Conservation (phyloP, 2,797 vertebrate species). For the Falco novaeseelandiae region DNA sequence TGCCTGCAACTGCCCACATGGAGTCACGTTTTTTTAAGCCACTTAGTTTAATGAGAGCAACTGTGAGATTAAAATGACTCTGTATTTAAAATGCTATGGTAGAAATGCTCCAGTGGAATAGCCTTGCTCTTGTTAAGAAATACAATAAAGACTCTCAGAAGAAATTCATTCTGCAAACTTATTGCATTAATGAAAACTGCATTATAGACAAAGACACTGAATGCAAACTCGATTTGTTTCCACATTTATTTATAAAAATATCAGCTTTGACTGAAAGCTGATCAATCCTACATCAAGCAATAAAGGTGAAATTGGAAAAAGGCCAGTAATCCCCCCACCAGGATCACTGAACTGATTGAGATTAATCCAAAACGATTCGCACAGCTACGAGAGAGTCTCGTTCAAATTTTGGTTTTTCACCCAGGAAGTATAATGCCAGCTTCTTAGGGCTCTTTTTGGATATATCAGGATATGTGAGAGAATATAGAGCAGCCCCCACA, state of each 20-base stretch:
- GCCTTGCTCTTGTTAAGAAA: slow-evolving; percentile 32
- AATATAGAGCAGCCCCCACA: background rate
- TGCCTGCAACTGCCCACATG: background rate
- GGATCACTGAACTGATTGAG: background rate
- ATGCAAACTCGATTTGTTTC: slow-evolving; percentile 36
- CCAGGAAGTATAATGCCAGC: background rate
- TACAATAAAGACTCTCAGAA: slow-evolving; percentile 7
- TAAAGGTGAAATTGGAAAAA: background rate
- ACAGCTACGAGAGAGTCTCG: background rate
- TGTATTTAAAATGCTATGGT: background rate
- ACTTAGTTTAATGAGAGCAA: background rate
- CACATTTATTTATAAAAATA: slow-evolving; percentile 8
- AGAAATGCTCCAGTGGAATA: background rate
- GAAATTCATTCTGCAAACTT: slow-evolving; percentile 20
- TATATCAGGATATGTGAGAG: accelerated
- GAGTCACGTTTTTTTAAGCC: background rate
- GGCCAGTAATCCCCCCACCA: background rate
- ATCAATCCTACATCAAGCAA: slow-evolving; percentile 19
- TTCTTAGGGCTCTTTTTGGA: background rate
- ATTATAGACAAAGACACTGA: slow-evolving; percentile 47
- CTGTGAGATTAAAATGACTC: background rate
- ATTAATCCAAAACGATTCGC: background rate
- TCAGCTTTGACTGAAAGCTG: slow-evolving; percentile 2
- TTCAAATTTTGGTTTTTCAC: background rate
- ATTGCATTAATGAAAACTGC: slow-evolving; percentile 58